A percentile compares a stretch with the other conserved stretches of the same genome.
phyloP scores from a whole-genome alignment of 2,888 invertebrate genomes.

The Tipula lateralis region DNA sequence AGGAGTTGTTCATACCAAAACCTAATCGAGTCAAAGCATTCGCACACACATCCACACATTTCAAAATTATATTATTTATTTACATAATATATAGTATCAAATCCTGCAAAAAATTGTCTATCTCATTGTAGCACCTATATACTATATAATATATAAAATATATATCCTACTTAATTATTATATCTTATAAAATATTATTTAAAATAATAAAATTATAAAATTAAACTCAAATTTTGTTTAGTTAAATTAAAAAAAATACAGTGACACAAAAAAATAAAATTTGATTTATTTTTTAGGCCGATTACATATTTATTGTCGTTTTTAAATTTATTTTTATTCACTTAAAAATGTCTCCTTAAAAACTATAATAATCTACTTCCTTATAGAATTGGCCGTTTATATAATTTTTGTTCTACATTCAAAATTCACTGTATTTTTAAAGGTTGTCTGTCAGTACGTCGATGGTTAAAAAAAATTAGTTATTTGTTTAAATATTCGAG shows the following conservation, averaged over 20 bases:
- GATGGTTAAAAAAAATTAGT: neutral
- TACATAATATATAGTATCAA: neutral
- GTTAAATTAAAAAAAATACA: neutral
- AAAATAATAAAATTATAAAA: neutral
- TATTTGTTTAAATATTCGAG: neutral
- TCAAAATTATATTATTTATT: neutral
- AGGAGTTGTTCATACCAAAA: no score
- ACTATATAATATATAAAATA: neutral
- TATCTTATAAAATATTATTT: neutral
- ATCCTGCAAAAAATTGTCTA: neutral
- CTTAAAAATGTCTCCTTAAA: slow-evolving; percentile 19
- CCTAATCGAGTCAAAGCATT: neutral
- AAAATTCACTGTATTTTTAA: neutral
- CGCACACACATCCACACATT: neutral
- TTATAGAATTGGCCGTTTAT: neutral
- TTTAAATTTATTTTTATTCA: neutral
- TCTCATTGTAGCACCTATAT: neutral
- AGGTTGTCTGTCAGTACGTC: neutral
- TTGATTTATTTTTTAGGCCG: neutral
- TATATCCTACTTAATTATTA: neutral
- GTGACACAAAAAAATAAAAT: neutral
- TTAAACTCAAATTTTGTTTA: neutral
- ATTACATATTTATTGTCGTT: slow-evolving; percentile 11
- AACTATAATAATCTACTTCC: slow-evolving; percentile 11
- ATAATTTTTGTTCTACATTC: neutral